Conservation (phyloP, 2,888 invertebrate genomes). For the Chelonus formosanus region DNA sequence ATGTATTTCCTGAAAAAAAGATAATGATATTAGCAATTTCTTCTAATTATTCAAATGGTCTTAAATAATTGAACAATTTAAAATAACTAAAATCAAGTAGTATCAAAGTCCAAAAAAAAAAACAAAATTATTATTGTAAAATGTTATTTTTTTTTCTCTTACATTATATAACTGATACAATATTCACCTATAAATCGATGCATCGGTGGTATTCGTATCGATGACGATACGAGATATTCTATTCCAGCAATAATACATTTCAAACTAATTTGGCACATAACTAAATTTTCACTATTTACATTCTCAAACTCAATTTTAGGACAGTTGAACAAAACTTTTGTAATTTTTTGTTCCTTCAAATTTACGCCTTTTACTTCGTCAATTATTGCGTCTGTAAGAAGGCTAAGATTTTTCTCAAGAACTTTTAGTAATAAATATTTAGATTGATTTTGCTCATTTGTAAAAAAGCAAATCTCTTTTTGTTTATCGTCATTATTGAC, state of each 20-base stretch:
- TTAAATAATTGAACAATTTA: too few relatives aligned
- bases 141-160: not conserved
- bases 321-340: constrained; percentile 59
- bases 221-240: constrained; percentile 53
- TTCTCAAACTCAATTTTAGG: constrained; percentile 43
- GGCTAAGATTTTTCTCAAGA: constrained; percentile 55
- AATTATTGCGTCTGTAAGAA: constrained; percentile 44
- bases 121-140: too few relatives aligned
- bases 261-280: constrained; percentile 51
- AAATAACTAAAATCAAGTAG: too few relatives aligned
- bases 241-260: constrained; percentile 54
- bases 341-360: constrained; percentile 46
- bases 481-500: constrained; percentile 29
- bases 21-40: too few relatives aligned
- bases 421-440: constrained; percentile 47
- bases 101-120: too few relatives aligned
- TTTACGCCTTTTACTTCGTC: constrained; percentile 30
- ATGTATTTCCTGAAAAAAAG: too few relatives aligned
- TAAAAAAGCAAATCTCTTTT: constrained; percentile 45
- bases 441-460: constrained; percentile 7
- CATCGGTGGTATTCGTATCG: constrained; percentile 54
- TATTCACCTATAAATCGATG: constrained; percentile 52
- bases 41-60: too few relatives aligned
- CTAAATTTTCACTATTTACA: constrained; percentile 39
- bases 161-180: constrained; percentile 54